These are phyloP conservation scores for Ptilodon capucinus DNA, from an alignment of 2,888 invertebrate genomes.

Conservation along the genomic window DNA sequence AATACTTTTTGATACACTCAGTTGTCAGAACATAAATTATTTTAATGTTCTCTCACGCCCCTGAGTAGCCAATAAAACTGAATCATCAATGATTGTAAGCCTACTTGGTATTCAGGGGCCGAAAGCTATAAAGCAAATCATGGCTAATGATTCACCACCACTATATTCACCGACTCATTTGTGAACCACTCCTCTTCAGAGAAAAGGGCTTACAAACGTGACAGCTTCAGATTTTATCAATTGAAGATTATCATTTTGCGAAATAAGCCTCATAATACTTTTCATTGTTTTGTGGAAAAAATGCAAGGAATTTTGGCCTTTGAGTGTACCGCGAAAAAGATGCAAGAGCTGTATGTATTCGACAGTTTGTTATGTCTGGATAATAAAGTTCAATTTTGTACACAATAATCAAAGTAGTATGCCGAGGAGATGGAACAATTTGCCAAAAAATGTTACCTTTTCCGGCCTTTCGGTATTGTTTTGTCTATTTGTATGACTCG, in stretches of 20 bases:
- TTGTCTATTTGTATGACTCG: not conserved
- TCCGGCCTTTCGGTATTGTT: slow-evolving; percentile 12
- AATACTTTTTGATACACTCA: slow-evolving; percentile 3
- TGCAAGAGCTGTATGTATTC: not conserved
- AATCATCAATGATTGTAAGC: slow-evolving; percentile 47
- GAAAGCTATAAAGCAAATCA: slow-evolving; percentile 69
- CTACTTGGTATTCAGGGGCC: slow-evolving; percentile 66
- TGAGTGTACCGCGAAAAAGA: slow-evolving; percentile 4
- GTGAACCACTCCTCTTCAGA: slow-evolving; percentile 49
- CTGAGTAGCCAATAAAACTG: slow-evolving; percentile 31
- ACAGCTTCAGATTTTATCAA: slow-evolving; percentile 54
- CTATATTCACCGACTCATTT: slow-evolving; percentile 47
- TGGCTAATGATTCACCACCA: slow-evolving; percentile 64
- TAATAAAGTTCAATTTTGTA: not conserved
- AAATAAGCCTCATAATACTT: slow-evolving; percentile 27
- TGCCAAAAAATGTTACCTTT: slow-evolving; percentile 11
- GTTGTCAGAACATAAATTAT: not conserved
- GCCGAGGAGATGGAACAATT: slow-evolving; percentile 1
- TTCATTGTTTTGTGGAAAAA: slow-evolving; percentile 26
- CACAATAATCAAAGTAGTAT: not conserved
- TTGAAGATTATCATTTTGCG: slow-evolving; percentile 40
- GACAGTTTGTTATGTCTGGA: not conserved
- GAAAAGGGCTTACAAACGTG: slow-evolving; percentile 48
- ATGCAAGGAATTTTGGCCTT: slow-evolving; percentile 4
- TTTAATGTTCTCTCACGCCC: slow-evolving; percentile 7